Conservation (phyloP, 2,113 vertebrate species). For the Turnix velox region DNA sequence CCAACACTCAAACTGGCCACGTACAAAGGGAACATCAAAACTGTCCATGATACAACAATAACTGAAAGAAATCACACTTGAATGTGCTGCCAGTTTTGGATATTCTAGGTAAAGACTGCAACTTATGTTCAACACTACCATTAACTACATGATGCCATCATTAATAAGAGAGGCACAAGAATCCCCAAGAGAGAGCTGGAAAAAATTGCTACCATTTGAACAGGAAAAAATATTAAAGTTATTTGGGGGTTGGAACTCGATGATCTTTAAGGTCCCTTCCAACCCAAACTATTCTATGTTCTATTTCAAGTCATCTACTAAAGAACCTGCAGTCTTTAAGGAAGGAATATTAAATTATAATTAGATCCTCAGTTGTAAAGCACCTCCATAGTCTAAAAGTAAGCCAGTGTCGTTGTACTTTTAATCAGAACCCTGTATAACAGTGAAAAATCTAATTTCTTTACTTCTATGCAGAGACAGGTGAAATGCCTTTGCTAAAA, state of each 20-base stretch:
- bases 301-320: neutral
- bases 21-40: neutral
- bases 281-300: too few species aligned
- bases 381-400: neutral
- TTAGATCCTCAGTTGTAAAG: neutral
- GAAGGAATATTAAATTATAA: neutral
- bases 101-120: neutral
- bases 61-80: neutral
- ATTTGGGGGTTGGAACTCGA: too few species aligned
- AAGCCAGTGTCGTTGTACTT: neutral
- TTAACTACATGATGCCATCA: neutral
- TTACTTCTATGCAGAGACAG: rapidly evolving
- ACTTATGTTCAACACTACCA: too few species aligned
- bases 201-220: neutral
- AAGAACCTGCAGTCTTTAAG: neutral
- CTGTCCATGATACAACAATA: neutral
- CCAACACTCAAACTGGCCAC: neutral
- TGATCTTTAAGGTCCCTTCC: too few species aligned
- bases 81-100: neutral
- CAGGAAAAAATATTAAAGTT: too few species aligned
- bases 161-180: neutral
- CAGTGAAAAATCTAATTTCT: too few species aligned
- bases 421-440: too few species aligned
- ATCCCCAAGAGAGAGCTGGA: neutral
- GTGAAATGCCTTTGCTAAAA: neutral